A percentile compares a stretch with the other conserved stretches of the same genome.
Evolutionary conservation across 2,113 vertebrate genomes (phyloP).

Genomic region (Rissa tridactyla): DNA sequence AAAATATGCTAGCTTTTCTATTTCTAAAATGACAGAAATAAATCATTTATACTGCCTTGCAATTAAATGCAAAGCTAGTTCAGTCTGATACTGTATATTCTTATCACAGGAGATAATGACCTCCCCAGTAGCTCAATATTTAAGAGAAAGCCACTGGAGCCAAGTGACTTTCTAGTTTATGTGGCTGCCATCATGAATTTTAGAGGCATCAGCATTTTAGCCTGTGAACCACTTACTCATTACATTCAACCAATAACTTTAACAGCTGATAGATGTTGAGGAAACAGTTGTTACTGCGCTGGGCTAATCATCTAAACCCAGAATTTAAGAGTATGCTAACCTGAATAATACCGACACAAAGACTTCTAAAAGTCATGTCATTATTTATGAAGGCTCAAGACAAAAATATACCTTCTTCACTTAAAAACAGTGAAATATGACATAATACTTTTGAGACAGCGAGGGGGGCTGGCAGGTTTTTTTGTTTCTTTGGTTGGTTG

Average conservation of each 20-base stretch:
- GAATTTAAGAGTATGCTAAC: not conserved
- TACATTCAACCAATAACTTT: not conserved
- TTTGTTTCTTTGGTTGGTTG: not conserved
- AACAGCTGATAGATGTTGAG: not conserved
- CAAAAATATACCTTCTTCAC: not conserved
- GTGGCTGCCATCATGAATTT: not conserved
- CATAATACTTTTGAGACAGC: not conserved
- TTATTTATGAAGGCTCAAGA: not conserved
- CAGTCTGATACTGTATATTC: not conserved
- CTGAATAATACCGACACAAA: not conserved
- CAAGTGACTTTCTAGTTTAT: not conserved
- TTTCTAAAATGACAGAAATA: not conserved
- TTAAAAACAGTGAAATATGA: not conserved
- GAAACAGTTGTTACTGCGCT: not conserved
- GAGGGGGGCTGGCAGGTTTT: not conserved
- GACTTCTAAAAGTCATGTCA: not conserved
- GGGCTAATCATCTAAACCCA: not conserved
- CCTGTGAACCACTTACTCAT: not conserved
- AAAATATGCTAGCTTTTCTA: not conserved
- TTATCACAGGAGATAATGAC: not conserved
- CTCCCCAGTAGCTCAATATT: not conserved
- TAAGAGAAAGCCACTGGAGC: not conserved
- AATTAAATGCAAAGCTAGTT: not conserved
- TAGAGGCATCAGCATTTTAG: not conserved
- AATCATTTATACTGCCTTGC: not conserved